Evolutionary conservation across 2,113 vertebrate species (phyloP), one percentile per base, ranked within the genome.

Genomic region (Gymnocephalus cernua): DNA sequence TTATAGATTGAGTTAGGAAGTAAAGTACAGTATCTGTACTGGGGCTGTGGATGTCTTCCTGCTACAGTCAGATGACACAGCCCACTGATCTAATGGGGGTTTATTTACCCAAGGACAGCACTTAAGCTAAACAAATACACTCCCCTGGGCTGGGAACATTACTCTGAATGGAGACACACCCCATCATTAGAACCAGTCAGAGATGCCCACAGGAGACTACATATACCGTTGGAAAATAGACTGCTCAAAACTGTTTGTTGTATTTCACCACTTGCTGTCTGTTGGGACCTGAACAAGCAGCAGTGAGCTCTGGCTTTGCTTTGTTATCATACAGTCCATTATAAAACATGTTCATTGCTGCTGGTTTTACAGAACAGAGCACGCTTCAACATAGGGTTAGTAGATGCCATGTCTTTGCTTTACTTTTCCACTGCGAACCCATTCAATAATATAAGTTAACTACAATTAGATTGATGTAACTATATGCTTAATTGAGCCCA

Each of bases 111-210:
- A 82, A 69, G 68, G 77, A 92, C 73, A 70, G 87, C 88, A 88
- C 77, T 86, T 82, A 88, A 92, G 72, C 85, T 79, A 89, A 90
- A 93, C 88, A 91, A 93, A 92, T 86, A 87, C 72, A 85, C 82
- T 91, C 83, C 82, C 80, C 47, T 65, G 84, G 74, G 79, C 77
- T 50, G 14, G 71, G 67, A 90, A 69, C 90, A 92, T 91, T 85
- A 86, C 76, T 93, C 80, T 90, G 72, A 76, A 32, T 88, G 74
- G 86, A 82, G 77, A 80, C 70, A 51, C 63, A 63, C 44, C 21
- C 38, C 27, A 32, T 54, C 41, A 48, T 58, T 47, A n/a, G 50
- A 87, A 56, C 56, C 62, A 74, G n/a, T 78, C 77, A 70, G 21
- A 61, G 35, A 85, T 44, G 62, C 77, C 83, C 77, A 76, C 41